Percentiles rank a stretch among this genome's conserved stretches.
Conservation (phyloP, 2,888 invertebrate genomes). For the Microctonus brassicae region DNA sequence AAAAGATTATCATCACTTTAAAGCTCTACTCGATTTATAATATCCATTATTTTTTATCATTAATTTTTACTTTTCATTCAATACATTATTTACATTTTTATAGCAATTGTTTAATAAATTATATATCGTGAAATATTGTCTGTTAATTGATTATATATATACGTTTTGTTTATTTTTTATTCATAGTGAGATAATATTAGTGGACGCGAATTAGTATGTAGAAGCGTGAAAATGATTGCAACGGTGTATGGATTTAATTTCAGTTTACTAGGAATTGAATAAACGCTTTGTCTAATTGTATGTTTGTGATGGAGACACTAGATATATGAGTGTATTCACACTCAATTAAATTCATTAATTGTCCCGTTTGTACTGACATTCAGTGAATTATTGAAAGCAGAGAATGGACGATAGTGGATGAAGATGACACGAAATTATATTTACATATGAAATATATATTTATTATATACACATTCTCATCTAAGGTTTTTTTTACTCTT, state of each 20-base stretch:
- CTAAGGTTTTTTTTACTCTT: background rate
- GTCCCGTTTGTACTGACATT: background rate
- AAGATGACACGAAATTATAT: too few relatives aligned
- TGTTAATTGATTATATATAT: too few relatives aligned
- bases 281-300: background rate
- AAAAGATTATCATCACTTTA: conserved; percentile 17
- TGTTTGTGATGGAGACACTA: background rate
- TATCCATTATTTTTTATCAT: background rate
- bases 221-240: too few relatives aligned
- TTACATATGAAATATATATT: background rate
- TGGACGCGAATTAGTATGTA: too few relatives aligned
- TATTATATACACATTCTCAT: background rate
- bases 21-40: background rate
- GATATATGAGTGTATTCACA: background rate
- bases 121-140: too few relatives aligned
- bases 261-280: too few relatives aligned
- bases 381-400: background rate
- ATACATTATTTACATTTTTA: too few relatives aligned
- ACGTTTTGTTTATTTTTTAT: too few relatives aligned
- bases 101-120: too few relatives aligned
- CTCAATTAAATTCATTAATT: background rate
- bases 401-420: background rate
- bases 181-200: too few relatives aligned
- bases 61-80: background rate
- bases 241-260: too few relatives aligned